Conservation (phyloP, 2,113 vertebrate genomes). For the Mugil cephalus region DNA sequence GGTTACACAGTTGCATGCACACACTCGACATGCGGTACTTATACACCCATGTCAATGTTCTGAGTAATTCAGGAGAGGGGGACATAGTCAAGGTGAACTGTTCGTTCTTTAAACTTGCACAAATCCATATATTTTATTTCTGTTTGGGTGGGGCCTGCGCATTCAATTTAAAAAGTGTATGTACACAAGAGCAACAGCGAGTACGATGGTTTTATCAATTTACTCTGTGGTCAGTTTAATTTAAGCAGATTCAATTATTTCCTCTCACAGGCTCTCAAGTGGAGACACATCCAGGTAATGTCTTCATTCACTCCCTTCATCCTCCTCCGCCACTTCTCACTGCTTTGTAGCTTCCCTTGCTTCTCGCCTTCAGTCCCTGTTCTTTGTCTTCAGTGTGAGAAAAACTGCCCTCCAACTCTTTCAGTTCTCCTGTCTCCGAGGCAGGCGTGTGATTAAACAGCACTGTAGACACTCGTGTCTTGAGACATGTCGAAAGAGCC, state of each 20-base stretch:
- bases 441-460: conserved; percentile 40
- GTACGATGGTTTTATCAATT: conserved; percentile 1
- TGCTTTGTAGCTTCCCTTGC: conserved; percentile 7
- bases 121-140: conserved; percentile 23
- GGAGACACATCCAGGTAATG: conserved; percentile 38
- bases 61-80: conserved; percentile 18
- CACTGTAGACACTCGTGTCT: conserved; percentile 1
- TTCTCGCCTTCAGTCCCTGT: conserved; percentile 15
- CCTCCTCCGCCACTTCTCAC: conserved; percentile 14
- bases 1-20: conserved; percentile 38
- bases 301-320: conserved; percentile 19
- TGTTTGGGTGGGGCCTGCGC: neutral
- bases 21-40: conserved; percentile 17
- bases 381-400: conserved; percentile 35
- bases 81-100: conserved; percentile 10
- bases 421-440: conserved; percentile 26
- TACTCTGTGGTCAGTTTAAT: conserved; percentile 11
- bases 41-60: conserved; percentile 14
- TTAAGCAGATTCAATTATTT: conserved; percentile 6
- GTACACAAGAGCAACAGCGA: neutral
- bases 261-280: conserved; percentile 3
- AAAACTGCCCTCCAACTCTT: conserved; percentile 3
- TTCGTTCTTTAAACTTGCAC: conserved; percentile 27
- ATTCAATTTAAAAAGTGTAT: conserved; percentile 9
- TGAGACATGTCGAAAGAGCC: conserved; percentile 24